phyloP scores from a whole-genome alignment of 2,797 vertebrate species.

The Rhinoraja longicauda region DNA sequence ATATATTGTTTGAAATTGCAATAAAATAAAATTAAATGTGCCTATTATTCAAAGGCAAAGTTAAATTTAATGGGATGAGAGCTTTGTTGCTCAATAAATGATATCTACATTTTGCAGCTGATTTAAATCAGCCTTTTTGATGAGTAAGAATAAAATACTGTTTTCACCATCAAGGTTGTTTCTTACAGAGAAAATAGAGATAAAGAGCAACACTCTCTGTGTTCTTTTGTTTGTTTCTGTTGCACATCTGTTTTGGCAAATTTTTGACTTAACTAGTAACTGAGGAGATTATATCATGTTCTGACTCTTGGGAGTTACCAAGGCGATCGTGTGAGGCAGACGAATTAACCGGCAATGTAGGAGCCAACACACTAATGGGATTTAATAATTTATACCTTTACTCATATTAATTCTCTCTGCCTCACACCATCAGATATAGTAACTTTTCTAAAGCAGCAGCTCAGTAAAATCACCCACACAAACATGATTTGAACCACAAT shows the following conservation, averaged over 20 bases:
- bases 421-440: not conserved
- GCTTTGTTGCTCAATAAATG: not conserved
- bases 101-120: not conserved
- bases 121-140: not conserved
- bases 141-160: not conserved
- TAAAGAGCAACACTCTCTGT: not conserved
- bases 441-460: conserved; percentile 9
- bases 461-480: not conserved
- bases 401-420: conserved; percentile 29
- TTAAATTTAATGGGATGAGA: not conserved
- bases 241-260: not conserved
- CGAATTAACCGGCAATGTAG: conserved; percentile 12
- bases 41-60: not conserved
- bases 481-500: conserved; percentile 8
- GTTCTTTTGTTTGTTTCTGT: conserved; percentile 3
- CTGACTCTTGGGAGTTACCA: conserved; percentile 19
- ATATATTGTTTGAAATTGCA: not conserved
- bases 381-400: conserved; percentile 33
- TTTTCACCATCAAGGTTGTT: not conserved
- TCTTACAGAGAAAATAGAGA: too few relatives aligned
- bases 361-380: conserved; percentile 20
- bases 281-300: not conserved
- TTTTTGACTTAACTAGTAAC: not conserved
- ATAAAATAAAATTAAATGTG: not conserved
- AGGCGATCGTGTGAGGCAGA: not conserved